A percentile compares a stretch with the other conserved stretches of the same genome.
phyloP scores from a whole-genome alignment of 2,797 vertebrate genomes.

The Gymnothorax reevesii region DNA sequence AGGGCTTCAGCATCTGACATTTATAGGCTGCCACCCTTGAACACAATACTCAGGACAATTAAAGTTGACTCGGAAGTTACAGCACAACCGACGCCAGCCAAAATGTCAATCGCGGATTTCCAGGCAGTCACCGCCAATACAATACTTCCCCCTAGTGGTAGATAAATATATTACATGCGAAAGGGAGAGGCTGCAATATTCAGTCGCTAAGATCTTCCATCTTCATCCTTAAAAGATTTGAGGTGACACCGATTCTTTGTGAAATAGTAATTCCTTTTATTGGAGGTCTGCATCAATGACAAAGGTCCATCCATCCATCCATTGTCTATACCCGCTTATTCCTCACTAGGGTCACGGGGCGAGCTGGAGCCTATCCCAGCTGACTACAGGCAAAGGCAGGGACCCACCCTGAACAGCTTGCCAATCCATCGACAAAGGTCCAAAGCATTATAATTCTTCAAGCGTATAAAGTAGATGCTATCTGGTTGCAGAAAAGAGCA shows the following conservation, averaged over 20 bases:
- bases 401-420: too few species aligned
- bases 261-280: neutral
- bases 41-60: constrained; percentile 2
- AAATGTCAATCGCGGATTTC: neutral
- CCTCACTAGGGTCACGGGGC: too few species aligned
- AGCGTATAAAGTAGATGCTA: neutral
- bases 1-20: constrained; percentile 32
- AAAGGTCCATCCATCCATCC: neutral
- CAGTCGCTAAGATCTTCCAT: neutral
- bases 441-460: neutral
- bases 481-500: too few species aligned
- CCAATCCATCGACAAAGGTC: too few species aligned
- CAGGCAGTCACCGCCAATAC: constrained; percentile 37
- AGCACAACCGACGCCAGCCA: constrained; percentile 15
- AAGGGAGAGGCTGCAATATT: neutral
- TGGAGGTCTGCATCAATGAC: neutral
- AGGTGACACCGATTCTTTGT: neutral
- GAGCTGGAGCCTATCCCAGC: too few species aligned
- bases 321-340: too few species aligned
- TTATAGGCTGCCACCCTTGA: constrained; percentile 21
- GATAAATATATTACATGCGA: constrained; percentile 13
- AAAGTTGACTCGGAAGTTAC: constrained; percentile 24
- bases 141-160: constrained; percentile 67
- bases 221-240: neutral
- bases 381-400: too few species aligned